Evolutionary conservation across 1,140 invertebrate species (phyloP).

Genomic region (Bombus balteatus): DNA sequence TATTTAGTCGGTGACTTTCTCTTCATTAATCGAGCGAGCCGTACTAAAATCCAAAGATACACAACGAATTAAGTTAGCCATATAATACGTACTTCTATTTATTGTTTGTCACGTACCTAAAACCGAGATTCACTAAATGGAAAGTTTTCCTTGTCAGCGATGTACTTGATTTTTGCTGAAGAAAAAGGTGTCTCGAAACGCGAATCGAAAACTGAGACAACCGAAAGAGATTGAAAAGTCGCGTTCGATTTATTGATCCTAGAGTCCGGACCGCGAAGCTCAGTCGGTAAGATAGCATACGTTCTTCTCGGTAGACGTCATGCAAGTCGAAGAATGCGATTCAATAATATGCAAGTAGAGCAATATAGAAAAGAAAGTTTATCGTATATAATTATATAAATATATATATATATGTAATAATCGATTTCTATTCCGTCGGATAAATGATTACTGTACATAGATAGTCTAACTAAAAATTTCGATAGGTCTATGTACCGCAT

Average conservation of each 20-base stretch:
- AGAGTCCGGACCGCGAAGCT: too few species aligned
- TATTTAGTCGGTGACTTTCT: neutral
- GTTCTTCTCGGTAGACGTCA: neutral
- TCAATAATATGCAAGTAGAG: constrained; percentile 20
- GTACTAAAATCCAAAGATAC: constrained; percentile 63
- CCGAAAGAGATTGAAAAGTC: neutral
- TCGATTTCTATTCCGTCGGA: constrained; percentile 58
- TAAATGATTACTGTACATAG: constrained; percentile 65
- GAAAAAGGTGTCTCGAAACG: neutral
- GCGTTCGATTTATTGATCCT: neutral
- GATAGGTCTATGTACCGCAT: constrained; percentile 20
- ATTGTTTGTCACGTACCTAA: constrained; percentile 57
- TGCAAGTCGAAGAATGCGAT: constrained; percentile 5
- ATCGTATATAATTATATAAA: constrained; percentile 41
- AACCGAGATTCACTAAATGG: neutral
- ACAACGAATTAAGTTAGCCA: constrained; percentile 67
- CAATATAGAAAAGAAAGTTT: constrained; percentile 52
- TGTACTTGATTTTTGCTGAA: neutral
- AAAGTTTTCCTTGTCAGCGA: neutral
- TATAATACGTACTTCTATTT: constrained; percentile 60
- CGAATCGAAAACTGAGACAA: neutral
- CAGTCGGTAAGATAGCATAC: neutral
- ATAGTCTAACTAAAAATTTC: constrained; percentile 50
- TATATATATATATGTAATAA: constrained; percentile 21
- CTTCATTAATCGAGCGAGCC: neutral